Evolutionary conservation across 2,888 invertebrate genomes (phyloP), one percentile per base, ranked within the genome.

Genomic region (Caenorhabditis afra): DNA sequence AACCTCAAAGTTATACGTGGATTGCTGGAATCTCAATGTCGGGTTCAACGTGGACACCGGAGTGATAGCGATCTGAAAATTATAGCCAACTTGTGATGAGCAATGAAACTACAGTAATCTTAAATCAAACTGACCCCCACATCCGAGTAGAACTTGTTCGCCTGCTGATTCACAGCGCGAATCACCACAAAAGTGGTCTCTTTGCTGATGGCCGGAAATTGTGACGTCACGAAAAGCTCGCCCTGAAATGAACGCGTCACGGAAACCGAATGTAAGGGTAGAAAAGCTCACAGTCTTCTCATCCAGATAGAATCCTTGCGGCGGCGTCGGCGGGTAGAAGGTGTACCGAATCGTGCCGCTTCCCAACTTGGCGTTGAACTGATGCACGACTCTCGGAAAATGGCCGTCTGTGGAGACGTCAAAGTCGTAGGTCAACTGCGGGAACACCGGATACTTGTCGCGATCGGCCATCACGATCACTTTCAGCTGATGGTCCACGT

Each of bases 401-500:
- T 64, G 67, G 3, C 79, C 66, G 5, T 86, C 82, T 14, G 75
- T 74, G 18, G 74, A 65, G 37, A 85, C 88, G 50, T 87, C 71
- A 52, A 89, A 75, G 64, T 89, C 86, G 47, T 90, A 89, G 16
- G 85, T 85, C 11, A 89, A 74, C 53, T 85, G 82, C 4, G 86
- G 85, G 73, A 89, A 89, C 18, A 89, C 89, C 11, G 89, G 89
- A 65, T 88, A 89, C 44, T 88, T 88, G 61, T 88, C 87, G 8
- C 88, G 64, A 55, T 88, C 87, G 0, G 81, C 78, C 88, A 90
- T 89, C 11, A 87, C 86, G 1, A 89, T 81, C n/a, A 89, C 73
- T 18, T 78, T 77, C 8, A 89, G 67, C 37, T 77, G 61, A 62
- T 89, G 87, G 14, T 79, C 79, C 5, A 80, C 81, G 20, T 70